These are phyloP conservation scores for Sisor rabdophorus DNA, from an alignment of 2,113 vertebrate species.

Conservation along the genomic window DNA sequence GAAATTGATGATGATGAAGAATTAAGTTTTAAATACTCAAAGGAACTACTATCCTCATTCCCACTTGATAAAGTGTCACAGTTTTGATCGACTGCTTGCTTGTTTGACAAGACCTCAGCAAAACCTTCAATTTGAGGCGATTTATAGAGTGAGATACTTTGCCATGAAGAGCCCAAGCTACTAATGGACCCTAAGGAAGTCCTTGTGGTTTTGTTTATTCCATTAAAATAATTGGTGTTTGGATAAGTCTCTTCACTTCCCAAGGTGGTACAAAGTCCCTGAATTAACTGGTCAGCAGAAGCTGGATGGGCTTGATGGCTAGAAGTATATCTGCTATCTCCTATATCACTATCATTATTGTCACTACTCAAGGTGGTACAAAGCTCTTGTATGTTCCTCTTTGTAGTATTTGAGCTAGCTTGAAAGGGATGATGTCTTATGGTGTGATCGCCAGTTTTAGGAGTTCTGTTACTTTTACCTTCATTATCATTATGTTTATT, in stretches of 20 bases:
- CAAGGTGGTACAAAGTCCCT: constrained; percentile 18
- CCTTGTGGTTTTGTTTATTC: constrained; percentile 1
- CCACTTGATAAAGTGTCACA: constrained; percentile 31
- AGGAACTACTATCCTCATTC: not conserved
- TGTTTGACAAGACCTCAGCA: not conserved
- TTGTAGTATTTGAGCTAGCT: not conserved
- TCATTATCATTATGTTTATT: not conserved
- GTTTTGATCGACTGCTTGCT: constrained; percentile 4
- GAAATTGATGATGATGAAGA: not conserved
- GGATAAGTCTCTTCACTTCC: not conserved
- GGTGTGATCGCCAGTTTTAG: not conserved
- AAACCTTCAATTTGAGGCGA: not conserved
- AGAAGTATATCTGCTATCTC: not conserved
- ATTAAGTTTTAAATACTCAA: not conserved
- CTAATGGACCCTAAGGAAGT: constrained; percentile 32
- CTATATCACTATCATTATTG: not conserved
- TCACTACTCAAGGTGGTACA: constrained; percentile 22
- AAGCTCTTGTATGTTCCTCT: not conserved
- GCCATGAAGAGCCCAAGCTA: constrained; percentile 65
- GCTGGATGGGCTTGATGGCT: not conserved
- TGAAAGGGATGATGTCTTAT: not conserved
- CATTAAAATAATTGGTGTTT: not conserved
- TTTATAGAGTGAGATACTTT: constrained; percentile 51
- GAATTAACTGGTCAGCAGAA: not conserved
- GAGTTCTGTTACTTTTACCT: not conserved